Conservation (phyloP, 2,888 invertebrate genomes). For the Lottia gigantea region DNA sequence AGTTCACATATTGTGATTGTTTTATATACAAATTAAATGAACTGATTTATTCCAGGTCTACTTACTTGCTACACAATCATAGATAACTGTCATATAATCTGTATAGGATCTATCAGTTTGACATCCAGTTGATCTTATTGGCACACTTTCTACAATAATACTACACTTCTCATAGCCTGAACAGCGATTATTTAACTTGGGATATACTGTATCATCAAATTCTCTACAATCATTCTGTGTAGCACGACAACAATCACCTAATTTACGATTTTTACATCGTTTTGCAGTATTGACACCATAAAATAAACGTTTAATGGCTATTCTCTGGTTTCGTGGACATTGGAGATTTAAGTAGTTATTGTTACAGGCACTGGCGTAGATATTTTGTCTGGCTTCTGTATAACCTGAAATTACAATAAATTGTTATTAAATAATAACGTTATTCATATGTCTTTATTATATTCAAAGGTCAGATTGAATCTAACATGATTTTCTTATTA, state of each 20-base stretch:
- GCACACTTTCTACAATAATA: constrained; percentile 40
- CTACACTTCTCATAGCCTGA: constrained; percentile 52
- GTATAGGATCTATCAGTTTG: constrained; percentile 36
- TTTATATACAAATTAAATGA: too few relatives aligned
- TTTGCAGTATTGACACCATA: constrained; percentile 51
- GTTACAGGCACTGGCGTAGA: constrained; percentile 52
- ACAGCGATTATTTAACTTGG: constrained; percentile 51
- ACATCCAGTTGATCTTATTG: constrained; percentile 34
- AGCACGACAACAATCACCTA: constrained; percentile 48
- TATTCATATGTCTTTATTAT: too few relatives aligned
- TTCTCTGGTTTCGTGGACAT: constrained; percentile 48
- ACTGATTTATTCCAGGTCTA: not conserved
- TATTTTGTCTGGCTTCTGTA: constrained; percentile 37
- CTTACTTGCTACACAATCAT: constrained; percentile 57
- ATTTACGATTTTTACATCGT: constrained; percentile 34
- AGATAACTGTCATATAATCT: constrained; percentile 56
- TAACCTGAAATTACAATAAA: constrained; percentile 23
- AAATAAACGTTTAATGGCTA: constrained; percentile 56
- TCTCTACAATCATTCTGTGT: constrained; percentile 51
- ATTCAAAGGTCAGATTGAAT: too few relatives aligned
- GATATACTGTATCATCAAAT: constrained; percentile 49
- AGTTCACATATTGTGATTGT: too few relatives aligned
- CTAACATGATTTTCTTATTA: too few relatives aligned
- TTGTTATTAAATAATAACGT: too few relatives aligned
- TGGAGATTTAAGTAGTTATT: constrained; percentile 41